phyloP scores from a whole-genome alignment of 1,140 invertebrate genomes.

The Apis florea region DNA sequence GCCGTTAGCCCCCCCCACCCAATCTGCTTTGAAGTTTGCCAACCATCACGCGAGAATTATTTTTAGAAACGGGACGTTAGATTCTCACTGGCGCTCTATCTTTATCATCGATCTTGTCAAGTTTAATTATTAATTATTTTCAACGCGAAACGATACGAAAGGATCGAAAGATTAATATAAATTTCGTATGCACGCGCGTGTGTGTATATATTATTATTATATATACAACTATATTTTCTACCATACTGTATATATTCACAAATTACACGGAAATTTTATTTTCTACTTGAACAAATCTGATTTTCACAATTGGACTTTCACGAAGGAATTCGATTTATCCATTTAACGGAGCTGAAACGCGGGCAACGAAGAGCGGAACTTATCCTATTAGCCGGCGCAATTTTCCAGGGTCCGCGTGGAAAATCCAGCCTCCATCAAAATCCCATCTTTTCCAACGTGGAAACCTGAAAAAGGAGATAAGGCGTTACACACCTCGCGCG shows the following conservation, averaged over 20 bases:
- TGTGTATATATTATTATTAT: background rate
- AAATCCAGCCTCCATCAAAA: background rate
- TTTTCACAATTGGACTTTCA: background rate
- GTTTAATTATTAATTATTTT: too few relatives aligned
- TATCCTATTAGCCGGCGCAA: conserved; percentile 13
- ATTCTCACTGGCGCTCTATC: too few relatives aligned
- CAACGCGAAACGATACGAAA: too few relatives aligned
- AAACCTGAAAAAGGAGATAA: background rate
- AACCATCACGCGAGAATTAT: background rate
- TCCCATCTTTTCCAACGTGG: background rate
- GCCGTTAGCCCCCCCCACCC: background rate
- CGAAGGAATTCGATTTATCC: background rate
- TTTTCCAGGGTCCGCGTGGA: background rate
- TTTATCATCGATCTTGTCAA: too few relatives aligned
- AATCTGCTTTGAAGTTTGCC: background rate
- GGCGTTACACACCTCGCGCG: background rate
- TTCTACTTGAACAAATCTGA: background rate
- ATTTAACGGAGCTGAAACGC: background rate
- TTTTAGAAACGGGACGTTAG: background rate
- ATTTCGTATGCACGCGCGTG: too few relatives aligned
- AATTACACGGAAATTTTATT: background rate
- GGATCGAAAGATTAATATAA: too few relatives aligned
- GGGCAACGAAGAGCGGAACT: background rate
- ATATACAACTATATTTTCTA: too few relatives aligned
- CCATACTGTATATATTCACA: background rate